These are phyloP conservation scores for Graphium colonna DNA, from an alignment of 2,888 invertebrate genomes.

Conservation along the genomic window DNA sequence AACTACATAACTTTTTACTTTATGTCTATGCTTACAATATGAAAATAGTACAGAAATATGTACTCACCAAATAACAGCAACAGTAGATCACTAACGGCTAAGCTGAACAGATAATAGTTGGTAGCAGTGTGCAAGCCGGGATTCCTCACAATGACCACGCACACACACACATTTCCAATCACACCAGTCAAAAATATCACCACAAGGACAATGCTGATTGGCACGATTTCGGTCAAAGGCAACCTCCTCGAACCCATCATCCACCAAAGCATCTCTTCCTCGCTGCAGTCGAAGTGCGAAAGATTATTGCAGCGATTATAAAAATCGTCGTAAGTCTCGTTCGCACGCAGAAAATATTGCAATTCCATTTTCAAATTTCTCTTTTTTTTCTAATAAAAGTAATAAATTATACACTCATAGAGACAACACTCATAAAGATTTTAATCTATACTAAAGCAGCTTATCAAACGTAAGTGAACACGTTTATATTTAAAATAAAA, in stretches of 20 bases:
- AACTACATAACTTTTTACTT: too few relatives aligned
- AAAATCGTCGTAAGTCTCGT: conserved; percentile 65
- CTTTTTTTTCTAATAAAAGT: too few relatives aligned
- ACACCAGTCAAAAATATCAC: conserved; percentile 91
- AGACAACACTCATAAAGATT: too few relatives aligned
- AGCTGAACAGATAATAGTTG: conserved; percentile 93
- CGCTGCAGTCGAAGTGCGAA: conserved; percentile 77
- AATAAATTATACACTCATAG: too few relatives aligned
- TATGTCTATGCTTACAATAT: too few relatives aligned
- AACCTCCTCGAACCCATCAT: conserved; percentile 82
- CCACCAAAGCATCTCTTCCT: conserved; percentile 80
- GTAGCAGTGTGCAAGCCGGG: conserved; percentile 92
- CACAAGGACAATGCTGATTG: conserved; percentile 86
- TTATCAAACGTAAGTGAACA: neutral
- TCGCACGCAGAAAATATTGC: conserved; percentile 48
- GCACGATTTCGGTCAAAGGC: conserved; percentile 76
- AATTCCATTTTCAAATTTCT: conserved; percentile 46
- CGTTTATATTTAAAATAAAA: neutral
- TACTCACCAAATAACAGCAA: conserved; percentile 89
- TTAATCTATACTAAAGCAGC: neutral
- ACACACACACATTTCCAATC: conserved; percentile 91
- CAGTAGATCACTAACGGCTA: conserved; percentile 92
- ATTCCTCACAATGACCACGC: conserved; percentile 90
- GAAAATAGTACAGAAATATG: neutral
- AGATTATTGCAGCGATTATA: conserved; percentile 69